Evolutionary conservation across 2,113 vertebrate species (phyloP).

Genomic region (Channa argus): DNA sequence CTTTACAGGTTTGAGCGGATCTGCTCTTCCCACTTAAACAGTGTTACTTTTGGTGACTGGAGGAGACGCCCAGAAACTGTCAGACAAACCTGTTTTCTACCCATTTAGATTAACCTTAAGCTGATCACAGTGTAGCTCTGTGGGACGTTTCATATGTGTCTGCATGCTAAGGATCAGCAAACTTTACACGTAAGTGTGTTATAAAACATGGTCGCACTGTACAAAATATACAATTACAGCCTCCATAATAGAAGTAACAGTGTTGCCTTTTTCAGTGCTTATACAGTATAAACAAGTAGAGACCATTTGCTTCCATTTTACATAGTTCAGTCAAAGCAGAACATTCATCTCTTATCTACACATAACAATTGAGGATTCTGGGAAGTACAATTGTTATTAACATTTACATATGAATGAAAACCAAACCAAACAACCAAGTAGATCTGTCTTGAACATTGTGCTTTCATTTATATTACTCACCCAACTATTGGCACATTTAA

Average conservation of each 20-base stretch:
- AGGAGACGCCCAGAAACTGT: conserved; percentile 28
- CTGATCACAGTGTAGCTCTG: conserved; percentile 3
- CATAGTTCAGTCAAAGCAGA: conserved; percentile 7
- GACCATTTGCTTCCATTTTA: conserved; percentile 8
- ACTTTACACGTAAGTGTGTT: conserved; percentile 2
- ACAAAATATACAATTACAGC: conserved; percentile 46
- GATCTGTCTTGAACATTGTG: too few relatives aligned
- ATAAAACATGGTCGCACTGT: conserved; percentile 36
- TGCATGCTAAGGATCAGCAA: conserved; percentile 36
- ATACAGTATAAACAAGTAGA: conserved; percentile 24
- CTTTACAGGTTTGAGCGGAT: conserved; percentile 58
- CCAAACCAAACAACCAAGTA: neutral
- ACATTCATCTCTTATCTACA: conserved; percentile 33
- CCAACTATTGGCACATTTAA: too few relatives aligned
- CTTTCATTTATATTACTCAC: too few relatives aligned
- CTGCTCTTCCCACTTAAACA: conserved; percentile 47
- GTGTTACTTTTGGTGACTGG: neutral
- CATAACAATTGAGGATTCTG: neutral
- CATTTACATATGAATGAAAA: conserved; percentile 9
- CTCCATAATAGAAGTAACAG: conserved; percentile 16
- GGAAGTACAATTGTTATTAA: neutral
- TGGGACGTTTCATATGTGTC: conserved; percentile 31
- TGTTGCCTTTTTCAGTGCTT: conserved; percentile 14
- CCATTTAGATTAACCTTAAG: conserved; percentile 28
- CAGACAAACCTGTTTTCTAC: conserved; percentile 67